Evolutionary conservation across 1,140 invertebrate genomes (phyloP).

Genomic region (Neodiprion fabricii): DNA sequence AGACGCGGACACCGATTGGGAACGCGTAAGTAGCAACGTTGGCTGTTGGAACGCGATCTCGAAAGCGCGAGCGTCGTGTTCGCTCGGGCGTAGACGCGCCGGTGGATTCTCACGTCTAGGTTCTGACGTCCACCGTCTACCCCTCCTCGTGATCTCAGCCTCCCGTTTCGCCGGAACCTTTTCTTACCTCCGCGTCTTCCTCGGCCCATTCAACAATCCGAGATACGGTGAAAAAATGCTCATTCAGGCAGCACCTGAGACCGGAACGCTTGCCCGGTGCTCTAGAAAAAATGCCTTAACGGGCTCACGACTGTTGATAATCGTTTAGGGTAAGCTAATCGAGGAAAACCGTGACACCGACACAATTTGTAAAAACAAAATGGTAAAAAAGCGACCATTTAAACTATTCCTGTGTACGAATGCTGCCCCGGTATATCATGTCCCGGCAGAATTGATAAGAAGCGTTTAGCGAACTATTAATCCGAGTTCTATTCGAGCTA

Average conservation of each 20-base stretch:
- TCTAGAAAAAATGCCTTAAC: background rate
- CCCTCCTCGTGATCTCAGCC: background rate
- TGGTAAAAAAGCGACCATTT: slow-evolving; percentile 30
- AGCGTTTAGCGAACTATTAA: background rate
- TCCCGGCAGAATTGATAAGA: background rate
- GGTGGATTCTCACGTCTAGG: slow-evolving; percentile 9
- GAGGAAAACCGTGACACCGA: slow-evolving; percentile 13
- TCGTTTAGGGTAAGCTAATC: slow-evolving; percentile 15
- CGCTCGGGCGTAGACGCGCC: slow-evolving; percentile 2
- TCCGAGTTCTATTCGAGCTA: background rate
- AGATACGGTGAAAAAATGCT: slow-evolving; percentile 8
- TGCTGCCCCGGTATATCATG: background rate
- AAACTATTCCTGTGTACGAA: slow-evolving; percentile 31
- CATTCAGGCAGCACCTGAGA: slow-evolving; percentile 12
- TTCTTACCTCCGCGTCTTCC: background rate
- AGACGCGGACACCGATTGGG: background rate
- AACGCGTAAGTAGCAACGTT: background rate
- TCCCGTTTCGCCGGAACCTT: background rate
- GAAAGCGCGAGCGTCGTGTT: background rate
- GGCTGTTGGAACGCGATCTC: background rate
- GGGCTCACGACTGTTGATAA: slow-evolving; percentile 15
- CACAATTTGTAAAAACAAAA: slow-evolving; percentile 29
- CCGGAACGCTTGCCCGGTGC: background rate
- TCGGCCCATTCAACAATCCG: slow-evolving; percentile 12
- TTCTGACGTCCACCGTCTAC: background rate